Evolutionary conservation across 2,113 vertebrate genomes (phyloP).

Genomic region (Toxotes jaculatrix): DNA sequence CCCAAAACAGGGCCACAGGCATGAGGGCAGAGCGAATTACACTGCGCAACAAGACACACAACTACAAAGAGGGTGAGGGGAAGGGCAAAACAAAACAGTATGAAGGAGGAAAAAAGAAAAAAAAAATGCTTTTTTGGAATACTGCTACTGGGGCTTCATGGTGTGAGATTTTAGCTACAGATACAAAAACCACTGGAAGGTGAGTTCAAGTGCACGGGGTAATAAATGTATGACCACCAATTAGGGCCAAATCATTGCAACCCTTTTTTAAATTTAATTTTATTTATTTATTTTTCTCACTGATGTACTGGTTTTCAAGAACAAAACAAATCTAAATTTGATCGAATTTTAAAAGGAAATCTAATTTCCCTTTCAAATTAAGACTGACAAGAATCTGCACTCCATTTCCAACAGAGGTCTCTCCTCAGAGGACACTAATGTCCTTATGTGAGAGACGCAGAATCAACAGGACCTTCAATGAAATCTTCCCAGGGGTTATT

Average conservation of each 20-base stretch:
- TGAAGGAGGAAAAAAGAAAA: not conserved
- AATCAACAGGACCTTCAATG: not conserved
- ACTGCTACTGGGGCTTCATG: not conserved
- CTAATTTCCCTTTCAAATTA: not conserved
- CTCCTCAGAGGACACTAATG: not conserved
- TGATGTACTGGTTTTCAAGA: not conserved
- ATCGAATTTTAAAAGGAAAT: too few species aligned
- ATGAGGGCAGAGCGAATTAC: slow-evolving; percentile 6
- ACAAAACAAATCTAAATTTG: not conserved
- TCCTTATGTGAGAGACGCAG: not conserved
- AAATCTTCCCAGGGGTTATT: not conserved
- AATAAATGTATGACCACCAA: not conserved
- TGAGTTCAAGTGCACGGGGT: not conserved
- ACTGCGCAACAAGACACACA: slow-evolving; percentile 7
- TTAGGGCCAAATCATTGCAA: not conserved
- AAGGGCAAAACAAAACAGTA: not conserved
- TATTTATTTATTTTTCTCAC: too few species aligned
- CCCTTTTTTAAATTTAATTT: not conserved
- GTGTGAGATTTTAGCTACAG: not conserved
- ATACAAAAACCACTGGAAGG: not conserved
- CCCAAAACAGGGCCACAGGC: slow-evolving; percentile 53
- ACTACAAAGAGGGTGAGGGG: slow-evolving; percentile 5
- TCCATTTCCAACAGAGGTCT: not conserved
- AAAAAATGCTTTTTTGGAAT: not conserved
- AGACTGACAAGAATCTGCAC: not conserved